Conservation (phyloP, 2,113 vertebrate species). For the Oenanthe oenanthe region DNA sequence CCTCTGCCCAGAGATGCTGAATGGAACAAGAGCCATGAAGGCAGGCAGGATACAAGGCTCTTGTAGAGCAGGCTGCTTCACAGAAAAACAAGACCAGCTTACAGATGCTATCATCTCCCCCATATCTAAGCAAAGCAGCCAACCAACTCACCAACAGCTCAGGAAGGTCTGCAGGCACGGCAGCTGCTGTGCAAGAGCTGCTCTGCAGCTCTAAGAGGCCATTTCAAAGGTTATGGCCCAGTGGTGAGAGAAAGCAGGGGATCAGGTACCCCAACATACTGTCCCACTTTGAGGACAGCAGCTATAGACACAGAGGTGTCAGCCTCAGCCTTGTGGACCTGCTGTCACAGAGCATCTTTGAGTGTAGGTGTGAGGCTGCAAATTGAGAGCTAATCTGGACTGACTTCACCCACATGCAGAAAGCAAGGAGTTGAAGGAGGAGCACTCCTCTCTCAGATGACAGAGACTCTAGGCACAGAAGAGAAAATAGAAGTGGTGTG, state of each 20-base stretch:
- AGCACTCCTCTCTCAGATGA: neutral
- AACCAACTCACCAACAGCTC: neutral
- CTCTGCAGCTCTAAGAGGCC: neutral
- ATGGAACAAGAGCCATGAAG: neutral
- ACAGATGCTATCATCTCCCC: neutral
- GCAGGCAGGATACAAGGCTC: neutral
- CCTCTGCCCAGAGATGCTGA: neutral
- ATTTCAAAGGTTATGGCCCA: neutral
- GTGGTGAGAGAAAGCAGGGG: neutral
- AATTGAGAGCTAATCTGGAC: neutral
- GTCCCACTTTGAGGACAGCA: neutral
- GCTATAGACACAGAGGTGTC: neutral
- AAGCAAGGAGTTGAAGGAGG: neutral
- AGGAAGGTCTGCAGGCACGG: neutral
- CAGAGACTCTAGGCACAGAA: neutral
- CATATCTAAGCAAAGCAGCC: neutral
- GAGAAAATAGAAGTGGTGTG: neutral
- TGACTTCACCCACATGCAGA: neutral
- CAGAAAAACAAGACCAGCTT: neutral
- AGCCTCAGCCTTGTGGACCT: neutral
- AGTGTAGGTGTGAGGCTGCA: neutral
- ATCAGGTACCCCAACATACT: neutral
- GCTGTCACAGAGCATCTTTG: neutral
- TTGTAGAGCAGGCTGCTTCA: neutral
- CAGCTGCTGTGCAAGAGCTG: neutral